Conservation (phyloP, 1,140 invertebrate genomes). For the Leptoteleia sp. region DNA sequence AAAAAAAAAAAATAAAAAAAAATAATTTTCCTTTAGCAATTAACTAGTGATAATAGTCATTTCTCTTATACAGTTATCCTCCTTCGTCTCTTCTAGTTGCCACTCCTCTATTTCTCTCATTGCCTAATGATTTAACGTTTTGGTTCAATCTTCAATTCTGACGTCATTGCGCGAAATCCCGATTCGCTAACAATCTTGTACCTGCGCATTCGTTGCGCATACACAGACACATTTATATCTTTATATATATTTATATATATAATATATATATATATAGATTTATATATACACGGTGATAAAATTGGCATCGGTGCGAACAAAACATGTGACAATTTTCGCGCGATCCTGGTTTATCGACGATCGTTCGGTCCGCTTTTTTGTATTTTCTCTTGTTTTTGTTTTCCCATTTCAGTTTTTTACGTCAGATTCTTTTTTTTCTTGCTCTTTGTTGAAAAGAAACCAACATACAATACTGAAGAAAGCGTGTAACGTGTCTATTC, state of each 20-base stretch:
- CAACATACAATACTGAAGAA: conserved; percentile 57
- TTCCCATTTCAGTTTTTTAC: neutral
- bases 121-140: no score
- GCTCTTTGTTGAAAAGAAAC: conserved; percentile 39
- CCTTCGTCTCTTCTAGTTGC: conserved; percentile 8
- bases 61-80: conserved; percentile 11
- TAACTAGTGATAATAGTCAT: conserved; percentile 47
- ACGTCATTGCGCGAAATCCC: conserved; percentile 39
- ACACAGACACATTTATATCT: conserved; percentile 61
- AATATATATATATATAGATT: conserved; percentile 67
- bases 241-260: conserved; percentile 36
- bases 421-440: conserved; percentile 5
- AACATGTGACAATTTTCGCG: conserved; percentile 68
- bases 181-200: conserved; percentile 41
- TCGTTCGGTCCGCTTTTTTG: conserved; percentile 45
- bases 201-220: conserved; percentile 50
- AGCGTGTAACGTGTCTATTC: conserved; percentile 35
- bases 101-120: neutral
- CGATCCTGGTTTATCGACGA: conserved; percentile 62
- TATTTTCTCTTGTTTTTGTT: conserved; percentile 16
- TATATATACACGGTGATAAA: conserved; percentile 67
- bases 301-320: conserved; percentile 70
- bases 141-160: conserved; percentile 19
- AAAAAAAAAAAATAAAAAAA: conserved; percentile 1
- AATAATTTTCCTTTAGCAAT: conserved; percentile 31